Evolutionary conservation across 2,888 invertebrate genomes (phyloP).

Genomic region (Heteropelma amictum): DNA sequence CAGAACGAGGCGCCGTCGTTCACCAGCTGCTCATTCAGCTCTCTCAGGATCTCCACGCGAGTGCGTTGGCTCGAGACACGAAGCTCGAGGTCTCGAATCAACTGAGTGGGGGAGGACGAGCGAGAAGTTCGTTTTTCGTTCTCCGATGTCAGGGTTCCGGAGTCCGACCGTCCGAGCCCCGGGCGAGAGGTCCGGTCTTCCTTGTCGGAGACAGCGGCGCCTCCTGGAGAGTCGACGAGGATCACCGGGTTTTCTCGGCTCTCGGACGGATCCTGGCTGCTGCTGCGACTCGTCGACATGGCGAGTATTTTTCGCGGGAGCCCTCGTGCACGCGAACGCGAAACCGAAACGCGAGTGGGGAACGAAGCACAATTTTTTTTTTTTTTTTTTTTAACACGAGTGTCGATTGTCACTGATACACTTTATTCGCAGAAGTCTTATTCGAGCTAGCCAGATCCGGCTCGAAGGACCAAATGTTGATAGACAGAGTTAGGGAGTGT

Average conservation of each 20-base stretch:
- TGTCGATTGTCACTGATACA: background rate
- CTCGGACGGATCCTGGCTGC: background rate
- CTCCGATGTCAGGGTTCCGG: background rate
- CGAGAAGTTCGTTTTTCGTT: background rate
- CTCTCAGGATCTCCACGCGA: background rate
- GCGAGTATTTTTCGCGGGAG: background rate
- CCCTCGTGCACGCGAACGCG: background rate
- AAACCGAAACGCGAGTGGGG: background rate
- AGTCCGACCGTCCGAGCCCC: background rate
- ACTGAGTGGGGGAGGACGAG: background rate
- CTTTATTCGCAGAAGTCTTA: background rate
- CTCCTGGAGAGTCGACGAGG: background rate
- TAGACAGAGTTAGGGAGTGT: too few species aligned
- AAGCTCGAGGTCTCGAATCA: background rate
- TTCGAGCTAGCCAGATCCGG: background rate
- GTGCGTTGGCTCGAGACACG: background rate
- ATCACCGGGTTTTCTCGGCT: background rate
- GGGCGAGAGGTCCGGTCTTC: background rate
- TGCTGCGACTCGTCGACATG: background rate
- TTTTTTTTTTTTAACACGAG: too few species aligned
- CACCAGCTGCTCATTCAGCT: background rate
- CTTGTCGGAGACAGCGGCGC: background rate
- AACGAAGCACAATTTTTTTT: too few species aligned
- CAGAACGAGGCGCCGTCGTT: background rate
- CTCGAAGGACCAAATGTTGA: slow-evolving; percentile 14